Evolutionary conservation across 2,888 invertebrate species (phyloP).

Genomic region (Cloeon dipterum): DNA sequence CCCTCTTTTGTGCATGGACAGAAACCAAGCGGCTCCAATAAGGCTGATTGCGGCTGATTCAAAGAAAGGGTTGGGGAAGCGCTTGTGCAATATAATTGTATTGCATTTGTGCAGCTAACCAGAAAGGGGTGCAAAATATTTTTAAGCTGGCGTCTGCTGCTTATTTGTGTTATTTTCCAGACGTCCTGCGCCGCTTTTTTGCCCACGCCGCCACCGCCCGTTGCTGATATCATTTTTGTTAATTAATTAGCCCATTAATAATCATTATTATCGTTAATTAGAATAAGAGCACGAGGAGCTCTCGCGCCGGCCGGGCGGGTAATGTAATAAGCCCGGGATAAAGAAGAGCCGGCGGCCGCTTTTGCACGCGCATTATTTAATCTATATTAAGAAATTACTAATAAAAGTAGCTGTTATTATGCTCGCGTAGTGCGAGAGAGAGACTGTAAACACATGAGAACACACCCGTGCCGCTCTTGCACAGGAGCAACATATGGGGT

Average conservation of each 20-base stretch:
- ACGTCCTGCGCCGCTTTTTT: too few species aligned
- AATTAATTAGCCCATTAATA: constrained; percentile 1
- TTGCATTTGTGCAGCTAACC: too few species aligned
- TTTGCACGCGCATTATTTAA: neutral
- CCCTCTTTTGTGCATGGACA: too few species aligned
- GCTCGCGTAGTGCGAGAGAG: too few species aligned
- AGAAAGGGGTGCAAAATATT: neutral
- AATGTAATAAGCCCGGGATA: neutral
- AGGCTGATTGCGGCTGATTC: neutral
- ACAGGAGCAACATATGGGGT: too few species aligned
- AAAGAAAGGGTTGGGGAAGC: neutral
- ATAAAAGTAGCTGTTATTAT: too few species aligned
- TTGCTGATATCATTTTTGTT: constrained; percentile 1
- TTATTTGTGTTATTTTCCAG: neutral
- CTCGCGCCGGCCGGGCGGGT: neutral
- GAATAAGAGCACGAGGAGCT: neutral
- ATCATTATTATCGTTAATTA: constrained; percentile 1
- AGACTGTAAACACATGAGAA: too few species aligned
- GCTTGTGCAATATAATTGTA: neutral
- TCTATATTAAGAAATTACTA: constrained; percentile 2
- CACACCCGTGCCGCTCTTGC: too few species aligned
- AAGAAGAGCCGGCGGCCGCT: too few species aligned
- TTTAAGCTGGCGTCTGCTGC: too few species aligned
- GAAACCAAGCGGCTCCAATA: too few species aligned
- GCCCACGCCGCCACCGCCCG: too few species aligned